phyloP scores from a whole-genome alignment of 2,888 invertebrate species.

The Drosophila neonasuta region DNA sequence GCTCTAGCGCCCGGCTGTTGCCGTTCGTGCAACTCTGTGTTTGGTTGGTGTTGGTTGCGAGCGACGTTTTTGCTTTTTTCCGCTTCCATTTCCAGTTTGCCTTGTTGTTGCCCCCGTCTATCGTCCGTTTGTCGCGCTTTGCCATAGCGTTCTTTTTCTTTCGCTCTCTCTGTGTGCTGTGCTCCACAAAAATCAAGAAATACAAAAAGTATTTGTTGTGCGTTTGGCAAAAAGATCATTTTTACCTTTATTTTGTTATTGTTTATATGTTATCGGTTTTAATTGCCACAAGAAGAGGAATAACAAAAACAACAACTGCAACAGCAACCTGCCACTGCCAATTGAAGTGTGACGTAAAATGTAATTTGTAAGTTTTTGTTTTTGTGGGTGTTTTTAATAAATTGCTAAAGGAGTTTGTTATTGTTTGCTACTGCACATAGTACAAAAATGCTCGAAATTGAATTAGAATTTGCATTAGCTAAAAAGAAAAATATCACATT shows the following conservation, averaged over 20 bases:
- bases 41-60: conserved; percentile 42
- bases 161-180: conserved; percentile 42
- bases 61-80: conserved; percentile 66
- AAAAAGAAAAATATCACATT: conserved; percentile 53
- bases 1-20: conserved; percentile 60
- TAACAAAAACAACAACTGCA: conserved; percentile 54
- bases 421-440: conserved; percentile 20
- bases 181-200: conserved; percentile 56
- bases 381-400: conserved; percentile 21
- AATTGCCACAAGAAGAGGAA: conserved; percentile 27
- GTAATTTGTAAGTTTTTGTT: conserved; percentile 69
- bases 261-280: conserved; percentile 43
- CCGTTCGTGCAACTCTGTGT: conserved; percentile 67
- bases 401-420: conserved; percentile 25
- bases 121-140: conserved; percentile 68
- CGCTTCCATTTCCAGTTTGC: conserved; percentile 76
- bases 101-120: conserved; percentile 63
- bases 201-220: conserved; percentile 38
- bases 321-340: conserved; percentile 59
- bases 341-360: conserved; percentile 59
- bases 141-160: conserved; percentile 69
- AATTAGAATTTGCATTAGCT: conserved; percentile 27
- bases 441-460: conserved; percentile 39
- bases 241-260: conserved; percentile 43
- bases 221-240: conserved; percentile 31